Percentiles rank a stretch among this genome's conserved stretches.
These are phyloP conservation scores for Andrena minutula DNA, from an alignment of 2,888 invertebrate species.

Conservation along the genomic window DNA sequence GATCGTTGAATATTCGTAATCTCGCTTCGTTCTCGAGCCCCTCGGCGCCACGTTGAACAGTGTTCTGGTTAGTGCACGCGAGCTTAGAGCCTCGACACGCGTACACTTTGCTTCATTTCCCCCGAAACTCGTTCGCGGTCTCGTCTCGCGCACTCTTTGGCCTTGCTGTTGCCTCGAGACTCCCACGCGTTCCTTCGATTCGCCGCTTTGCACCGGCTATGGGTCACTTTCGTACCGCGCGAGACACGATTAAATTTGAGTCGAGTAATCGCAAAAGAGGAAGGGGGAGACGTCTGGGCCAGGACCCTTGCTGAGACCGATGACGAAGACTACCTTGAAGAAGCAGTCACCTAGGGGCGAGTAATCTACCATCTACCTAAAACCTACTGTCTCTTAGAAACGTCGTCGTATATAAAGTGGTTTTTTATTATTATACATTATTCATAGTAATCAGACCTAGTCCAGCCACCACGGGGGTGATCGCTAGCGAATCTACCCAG, in stretches of 20 bases:
- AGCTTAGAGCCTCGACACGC: slow-evolving; percentile 7
- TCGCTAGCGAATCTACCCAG: not conserved
- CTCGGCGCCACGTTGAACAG: not conserved
- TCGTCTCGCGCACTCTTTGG: not conserved
- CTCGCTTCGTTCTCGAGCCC: not conserved
- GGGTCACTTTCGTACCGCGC: slow-evolving; percentile 62
- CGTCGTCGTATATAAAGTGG: slow-evolving; percentile 81
- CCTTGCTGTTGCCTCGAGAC: not conserved
- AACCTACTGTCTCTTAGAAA: slow-evolving; percentile 83
- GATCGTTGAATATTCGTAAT: slow-evolving; percentile 14
- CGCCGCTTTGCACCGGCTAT: slow-evolving; percentile 63
- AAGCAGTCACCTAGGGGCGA: slow-evolving; percentile 84
- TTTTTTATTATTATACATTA: slow-evolving; percentile 75
- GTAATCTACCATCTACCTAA: slow-evolving; percentile 84
- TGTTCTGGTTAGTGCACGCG: slow-evolving; percentile 1
- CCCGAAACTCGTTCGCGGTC: slow-evolving; percentile 8
- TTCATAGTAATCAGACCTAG: slow-evolving; percentile 67
- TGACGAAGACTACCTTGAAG: slow-evolving; percentile 82
- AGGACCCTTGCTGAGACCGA: slow-evolving; percentile 80
- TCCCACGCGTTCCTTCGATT: not conserved
- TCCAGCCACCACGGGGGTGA: slow-evolving; percentile 62
- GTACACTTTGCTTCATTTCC: not conserved
- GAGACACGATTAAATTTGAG: slow-evolving; percentile 61
- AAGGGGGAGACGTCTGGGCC: slow-evolving; percentile 76
- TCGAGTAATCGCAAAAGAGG: slow-evolving; percentile 76